A percentile compares a stretch with the other conserved stretches of the same genome.
Conservation (phyloP, 2,888 invertebrate species). For the Eristalis arbustorum region DNA sequence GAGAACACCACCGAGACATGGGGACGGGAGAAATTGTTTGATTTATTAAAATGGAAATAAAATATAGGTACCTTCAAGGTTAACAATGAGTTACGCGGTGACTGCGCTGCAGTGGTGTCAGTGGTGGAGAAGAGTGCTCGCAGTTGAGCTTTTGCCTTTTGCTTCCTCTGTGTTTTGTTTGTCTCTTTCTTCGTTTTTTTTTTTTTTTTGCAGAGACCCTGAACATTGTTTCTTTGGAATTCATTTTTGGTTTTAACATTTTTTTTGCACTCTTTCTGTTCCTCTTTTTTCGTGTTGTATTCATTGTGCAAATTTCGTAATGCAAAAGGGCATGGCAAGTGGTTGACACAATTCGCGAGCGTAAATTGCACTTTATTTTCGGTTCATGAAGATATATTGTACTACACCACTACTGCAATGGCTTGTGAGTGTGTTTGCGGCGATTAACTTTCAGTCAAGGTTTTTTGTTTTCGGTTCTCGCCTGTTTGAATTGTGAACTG, state of each 20-base stretch:
- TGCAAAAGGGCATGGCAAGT: conserved; percentile 62
- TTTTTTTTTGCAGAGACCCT: conserved; percentile 51
- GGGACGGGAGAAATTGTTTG: conserved; percentile 62
- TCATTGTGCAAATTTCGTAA: conserved; percentile 43
- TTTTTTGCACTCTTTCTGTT: conserved; percentile 6
- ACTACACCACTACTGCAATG: conserved; percentile 4
- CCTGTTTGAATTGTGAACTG: conserved; percentile 6
- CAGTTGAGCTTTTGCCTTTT: conserved; percentile 30
- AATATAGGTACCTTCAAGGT: conserved; percentile 46
- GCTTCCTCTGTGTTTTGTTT: conserved; percentile 33
- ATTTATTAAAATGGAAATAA: conserved; percentile 62
- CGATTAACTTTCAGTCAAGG: conserved; percentile 1
- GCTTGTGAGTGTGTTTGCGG: conserved; percentile 5
- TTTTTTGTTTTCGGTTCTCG: background rate
- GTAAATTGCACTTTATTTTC: conserved; percentile 42
- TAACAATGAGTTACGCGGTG: conserved; percentile 42
- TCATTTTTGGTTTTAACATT: conserved; percentile 22
- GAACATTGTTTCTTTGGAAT: conserved; percentile 48
- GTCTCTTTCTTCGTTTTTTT: conserved; percentile 6
- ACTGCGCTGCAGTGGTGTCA: background rate
- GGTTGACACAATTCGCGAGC: conserved; percentile 54
- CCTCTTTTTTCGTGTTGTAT: background rate
- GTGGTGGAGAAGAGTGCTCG: conserved; percentile 11
- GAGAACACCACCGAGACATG: conserved; percentile 12
- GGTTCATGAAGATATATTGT: background rate